Evolutionary conservation across 2,797 vertebrate genomes (phyloP), one percentile per base, ranked within the genome.

Genomic region (Enteromius fasciolatus): DNA sequence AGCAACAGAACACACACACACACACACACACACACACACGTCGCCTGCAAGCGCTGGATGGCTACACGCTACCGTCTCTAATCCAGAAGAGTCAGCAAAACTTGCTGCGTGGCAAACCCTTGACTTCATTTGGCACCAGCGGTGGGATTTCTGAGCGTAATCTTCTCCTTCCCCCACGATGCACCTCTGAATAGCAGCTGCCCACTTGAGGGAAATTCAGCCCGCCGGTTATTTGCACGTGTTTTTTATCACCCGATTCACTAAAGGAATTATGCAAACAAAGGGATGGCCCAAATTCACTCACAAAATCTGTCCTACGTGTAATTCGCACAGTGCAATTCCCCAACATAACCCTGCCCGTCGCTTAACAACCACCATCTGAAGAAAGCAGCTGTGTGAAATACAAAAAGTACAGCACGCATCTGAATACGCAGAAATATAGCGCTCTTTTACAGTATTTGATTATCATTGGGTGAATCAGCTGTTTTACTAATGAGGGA

Each of bases 1-100:
- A 91, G 90, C 87, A 89, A 91, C 92, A 91, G 91, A 89, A 92
- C 86, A 85, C 87, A 92, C 86, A 85, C 87, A 85, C 87, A 85
- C 87, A 83, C 68, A 83, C 93, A 41, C 39, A 92, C 86, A 85
- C 87, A 92, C 86, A 85, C 87, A 83, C 68, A 83, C 93, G 91
- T 93, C 91, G 52, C 31, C 92, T 91, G 15, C 6, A 81, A 90
- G 89, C 91, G 86, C 91, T 88, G 88, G 67, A 23, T 48, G 63
- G 54, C 82, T 75, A 17, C 44, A 23, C 23, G 74, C 89, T 85
- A 89, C 83, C 84, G 84, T 89, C 84, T 25, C 8, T 79, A 68
- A 68, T 79, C 64, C 64, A 25, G 33, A 33, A 48, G 39, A 77
- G 75, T 46, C 59, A 48, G 59, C 75, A 10, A 77, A 10, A 63